Base-by-base conservation (phyloP, 2,797 vertebrate genomes). In the Microctenopoma stevenorrisi region DNA sequence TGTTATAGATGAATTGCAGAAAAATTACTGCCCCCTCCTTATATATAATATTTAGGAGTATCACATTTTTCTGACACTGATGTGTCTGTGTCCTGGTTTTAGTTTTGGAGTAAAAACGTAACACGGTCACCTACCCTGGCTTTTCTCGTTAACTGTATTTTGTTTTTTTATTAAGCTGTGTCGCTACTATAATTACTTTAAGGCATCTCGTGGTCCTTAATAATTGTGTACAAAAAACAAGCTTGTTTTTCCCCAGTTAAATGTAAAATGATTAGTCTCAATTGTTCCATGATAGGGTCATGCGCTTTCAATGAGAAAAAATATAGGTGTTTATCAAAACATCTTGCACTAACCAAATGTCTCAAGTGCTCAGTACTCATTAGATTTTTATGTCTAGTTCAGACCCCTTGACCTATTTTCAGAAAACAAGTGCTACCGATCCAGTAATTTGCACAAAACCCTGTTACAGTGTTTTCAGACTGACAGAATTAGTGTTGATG, bases 301-400 rank as follows among this genome's bases (percentile, higher is more conserved):
- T 60, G 25, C 63, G 64, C 40, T 78, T 64, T 70, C 75, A 77
- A 49, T 64, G 28, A 63, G 35, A 63, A 76, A 72, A 76, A 72
- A 68, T 61, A n/a, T 35, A 38, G 43, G 63, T 73, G 48, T 58
- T 80, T 66, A 78, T 79, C 52, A 77, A 79, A 84, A 68, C 5
- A 35, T 43, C 61, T 28, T 68, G 72, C 64, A 33, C 55, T 77
- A 14, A 18, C 55, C 50, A 44, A 63, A 81, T 57, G 65, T 84
- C 76, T 74, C 82, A 77, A 70, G 68, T 77, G 83, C 72, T 74
- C 63, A 67, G 72, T 72, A 70, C 79, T 91, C 79, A 88, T 91
- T 88, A 72, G 62, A 74, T 71, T 83, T 83, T 82, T 70, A 81
- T 87, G 78, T 68, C 72, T 58, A 18, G 47, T 75, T 86, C 56